These are phyloP conservation scores for Mastomys natalensis DNA, from an alignment of 2,113 vertebrate genomes.

Conservation along the genomic window DNA sequence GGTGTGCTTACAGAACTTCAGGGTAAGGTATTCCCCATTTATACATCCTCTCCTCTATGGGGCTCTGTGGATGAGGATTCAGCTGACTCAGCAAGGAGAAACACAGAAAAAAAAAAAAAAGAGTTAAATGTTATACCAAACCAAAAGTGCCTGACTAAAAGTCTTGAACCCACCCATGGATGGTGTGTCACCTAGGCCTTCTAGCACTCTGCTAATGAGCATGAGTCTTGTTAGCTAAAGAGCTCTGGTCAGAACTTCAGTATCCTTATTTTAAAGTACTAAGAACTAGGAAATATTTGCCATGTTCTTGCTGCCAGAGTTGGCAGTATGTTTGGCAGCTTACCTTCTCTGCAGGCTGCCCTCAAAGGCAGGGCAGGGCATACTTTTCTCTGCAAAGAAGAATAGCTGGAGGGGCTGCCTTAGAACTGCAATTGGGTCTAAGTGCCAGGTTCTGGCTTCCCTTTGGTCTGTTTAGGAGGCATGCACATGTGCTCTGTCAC, in stretches of 20 bases:
- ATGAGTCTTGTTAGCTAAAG: neutral
- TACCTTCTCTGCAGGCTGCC: conserved; percentile 59
- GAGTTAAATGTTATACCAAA: neutral
- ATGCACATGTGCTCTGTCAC: accelerated
- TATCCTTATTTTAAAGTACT: neutral
- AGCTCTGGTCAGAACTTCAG: neutral
- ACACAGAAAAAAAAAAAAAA: neutral
- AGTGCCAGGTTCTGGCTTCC: neutral
- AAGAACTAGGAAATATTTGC: conserved; percentile 51
- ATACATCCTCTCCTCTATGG: neutral
- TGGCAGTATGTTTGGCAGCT: conserved; percentile 74
- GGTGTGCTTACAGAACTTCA: neutral
- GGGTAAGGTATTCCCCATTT: neutral
- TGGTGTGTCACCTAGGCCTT: neutral
- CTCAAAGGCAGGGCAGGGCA: neutral
- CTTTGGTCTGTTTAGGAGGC: neutral
- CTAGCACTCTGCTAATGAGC: neutral
- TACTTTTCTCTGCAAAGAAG: neutral
- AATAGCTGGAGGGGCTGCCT: neutral
- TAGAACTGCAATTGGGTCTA: neutral
- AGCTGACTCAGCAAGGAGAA: neutral
- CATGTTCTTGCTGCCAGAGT: conserved; percentile 58
- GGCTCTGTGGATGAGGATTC: neutral
- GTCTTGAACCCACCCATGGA: neutral
- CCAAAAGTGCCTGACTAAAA: neutral